phyloP scores from a whole-genome alignment of 2,113 vertebrate species.

The Phylloscopus whistleri region DNA sequence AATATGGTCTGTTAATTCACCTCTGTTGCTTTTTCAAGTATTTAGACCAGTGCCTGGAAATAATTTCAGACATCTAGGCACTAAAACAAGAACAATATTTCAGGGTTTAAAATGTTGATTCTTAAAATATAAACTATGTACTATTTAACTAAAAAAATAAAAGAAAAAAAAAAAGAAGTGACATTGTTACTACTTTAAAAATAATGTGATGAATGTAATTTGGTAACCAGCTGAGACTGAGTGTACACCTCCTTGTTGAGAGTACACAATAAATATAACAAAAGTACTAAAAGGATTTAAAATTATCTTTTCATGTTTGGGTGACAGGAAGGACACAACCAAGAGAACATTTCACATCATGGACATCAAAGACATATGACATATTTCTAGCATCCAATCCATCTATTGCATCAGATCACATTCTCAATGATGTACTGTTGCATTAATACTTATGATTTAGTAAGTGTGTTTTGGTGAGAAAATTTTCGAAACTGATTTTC shows the following conservation, averaged over 20 bases:
- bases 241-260: background rate
- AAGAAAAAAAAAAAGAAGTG: background rate
- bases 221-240: background rate
- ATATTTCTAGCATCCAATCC: background rate
- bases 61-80: background rate
- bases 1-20: background rate
- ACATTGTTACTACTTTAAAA: background rate
- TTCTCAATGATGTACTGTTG: background rate
- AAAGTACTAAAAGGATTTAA: background rate
- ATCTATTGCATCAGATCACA: background rate
- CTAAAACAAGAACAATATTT: slow-evolving; percentile 10
- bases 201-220: background rate
- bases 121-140: background rate
- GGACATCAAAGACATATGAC: background rate
- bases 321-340: background rate
- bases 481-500: background rate
- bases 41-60: background rate
- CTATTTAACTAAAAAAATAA: background rate
- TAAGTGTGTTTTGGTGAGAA: background rate
- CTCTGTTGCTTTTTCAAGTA: background rate
- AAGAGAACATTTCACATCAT: background rate
- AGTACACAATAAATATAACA: background rate
- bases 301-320: background rate
- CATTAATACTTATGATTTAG: background rate
- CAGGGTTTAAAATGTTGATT: background rate